Percentiles rank a stretch among this genome's conserved stretches.
Evolutionary conservation across 2,113 vertebrate genomes (phyloP).

Genomic region (Furnarius figulus): DNA sequence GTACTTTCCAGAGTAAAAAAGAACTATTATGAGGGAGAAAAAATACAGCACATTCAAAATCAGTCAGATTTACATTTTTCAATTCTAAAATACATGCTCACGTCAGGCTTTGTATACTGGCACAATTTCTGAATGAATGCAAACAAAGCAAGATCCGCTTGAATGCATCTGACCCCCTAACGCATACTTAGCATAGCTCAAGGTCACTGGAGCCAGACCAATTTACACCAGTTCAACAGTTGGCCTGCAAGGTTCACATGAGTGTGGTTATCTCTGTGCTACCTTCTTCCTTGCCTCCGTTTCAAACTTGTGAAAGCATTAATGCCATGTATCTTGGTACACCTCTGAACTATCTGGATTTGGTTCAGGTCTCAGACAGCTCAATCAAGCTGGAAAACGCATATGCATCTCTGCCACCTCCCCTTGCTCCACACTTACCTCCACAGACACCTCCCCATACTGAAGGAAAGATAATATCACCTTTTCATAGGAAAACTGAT

Average conservation of each 20-base stretch:
- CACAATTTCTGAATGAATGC: conserved; percentile 5
- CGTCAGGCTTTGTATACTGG: neutral
- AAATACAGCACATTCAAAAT: neutral
- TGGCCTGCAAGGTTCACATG: neutral
- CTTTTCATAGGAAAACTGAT: neutral
- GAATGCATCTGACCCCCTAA: neutral
- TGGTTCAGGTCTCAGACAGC: neutral
- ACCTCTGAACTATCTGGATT: neutral
- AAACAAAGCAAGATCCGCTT: conserved; percentile 23
- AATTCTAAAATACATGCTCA: neutral
- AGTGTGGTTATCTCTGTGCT: neutral
- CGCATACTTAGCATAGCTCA: conserved; percentile 41
- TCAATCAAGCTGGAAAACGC: neutral
- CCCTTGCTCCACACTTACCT: neutral
- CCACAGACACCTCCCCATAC: neutral
- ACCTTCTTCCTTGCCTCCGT: neutral
- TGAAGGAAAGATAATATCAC: neutral
- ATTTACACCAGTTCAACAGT: neutral
- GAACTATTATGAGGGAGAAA: neutral
- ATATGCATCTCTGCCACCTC: neutral
- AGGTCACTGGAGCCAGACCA: conserved; percentile 41
- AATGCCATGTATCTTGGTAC: neutral
- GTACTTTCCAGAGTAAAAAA: neutral
- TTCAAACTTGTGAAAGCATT: neutral
- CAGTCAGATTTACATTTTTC: neutral